phyloP scores from a whole-genome alignment of 2,113 vertebrate genomes.

The Symphodus melops region DNA sequence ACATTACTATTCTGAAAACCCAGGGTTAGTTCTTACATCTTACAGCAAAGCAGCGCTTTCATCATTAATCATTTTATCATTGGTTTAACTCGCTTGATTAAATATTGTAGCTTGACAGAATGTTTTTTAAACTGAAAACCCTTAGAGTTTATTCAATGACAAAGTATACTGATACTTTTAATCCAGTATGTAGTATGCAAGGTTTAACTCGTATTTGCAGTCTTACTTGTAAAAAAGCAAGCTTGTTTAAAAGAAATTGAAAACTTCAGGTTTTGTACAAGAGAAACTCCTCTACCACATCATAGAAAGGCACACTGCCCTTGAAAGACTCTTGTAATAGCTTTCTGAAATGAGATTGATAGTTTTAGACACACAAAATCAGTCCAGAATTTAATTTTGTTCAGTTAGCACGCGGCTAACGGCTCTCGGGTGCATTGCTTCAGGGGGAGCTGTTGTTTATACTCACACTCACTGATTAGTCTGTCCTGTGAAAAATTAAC shows the following conservation, averaged over 20 bases:
- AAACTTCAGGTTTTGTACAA: neutral
- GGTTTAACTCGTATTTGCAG: neutral
- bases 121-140: neutral
- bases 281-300: neutral
- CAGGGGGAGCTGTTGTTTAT: slow-evolving; percentile 38
- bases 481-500: slow-evolving; percentile 41
- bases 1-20: too few relatives aligned
- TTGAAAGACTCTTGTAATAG: neutral
- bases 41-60: too few relatives aligned
- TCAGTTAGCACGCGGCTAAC: neutral
- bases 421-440: slow-evolving; percentile 14
- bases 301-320: neutral
- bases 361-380: slow-evolving; percentile 20
- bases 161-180: neutral
- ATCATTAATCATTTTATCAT: too few relatives aligned
- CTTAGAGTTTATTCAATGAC: neutral
- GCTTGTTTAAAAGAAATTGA: neutral
- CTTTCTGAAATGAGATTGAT: neutral
- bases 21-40: too few relatives aligned
- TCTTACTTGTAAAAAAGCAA: neutral
- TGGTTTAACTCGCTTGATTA: too few relatives aligned
- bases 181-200: neutral
- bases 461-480: slow-evolving; percentile 25
- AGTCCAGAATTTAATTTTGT: neutral
- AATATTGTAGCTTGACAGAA: neutral